Evolutionary conservation across 2,888 invertebrate species (phyloP).

Genomic region (Ochropleura leucogaster): DNA sequence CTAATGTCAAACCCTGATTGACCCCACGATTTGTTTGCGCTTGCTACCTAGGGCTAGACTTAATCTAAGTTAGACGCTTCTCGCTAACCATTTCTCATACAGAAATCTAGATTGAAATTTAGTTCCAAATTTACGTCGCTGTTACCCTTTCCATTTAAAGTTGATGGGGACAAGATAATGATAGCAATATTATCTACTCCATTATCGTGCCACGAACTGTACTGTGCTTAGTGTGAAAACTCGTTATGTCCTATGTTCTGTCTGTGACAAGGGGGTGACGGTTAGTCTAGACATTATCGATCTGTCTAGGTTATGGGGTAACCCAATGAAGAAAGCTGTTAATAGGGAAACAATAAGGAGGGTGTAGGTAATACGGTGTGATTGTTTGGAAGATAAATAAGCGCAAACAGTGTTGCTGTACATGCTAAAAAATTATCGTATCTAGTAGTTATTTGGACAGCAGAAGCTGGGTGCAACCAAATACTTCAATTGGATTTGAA

Average conservation of each 20-base stretch:
- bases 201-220: neutral
- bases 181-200: neutral
- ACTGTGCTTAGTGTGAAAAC: neutral
- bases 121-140: neutral
- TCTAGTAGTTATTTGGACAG: neutral
- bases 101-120: neutral
- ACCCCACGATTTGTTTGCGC: neutral
- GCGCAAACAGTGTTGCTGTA: neutral
- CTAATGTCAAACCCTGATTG: neutral
- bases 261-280: constrained; percentile 28
- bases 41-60: neutral
- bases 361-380: neutral
- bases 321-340: constrained; percentile 4
- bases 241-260: neutral
- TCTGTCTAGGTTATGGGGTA: constrained; percentile 18
- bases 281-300: constrained; percentile 47
- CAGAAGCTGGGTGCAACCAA: neutral
- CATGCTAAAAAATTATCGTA: neutral
- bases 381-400: constrained; percentile 1
- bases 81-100: neutral
- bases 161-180: neutral
- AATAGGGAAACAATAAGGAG: neutral
- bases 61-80: neutral
- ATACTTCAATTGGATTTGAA: neutral
- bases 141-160: neutral